Evolutionary conservation across 1,140 invertebrate species (phyloP), one percentile per base, ranked within the genome.

Genomic region (Hycleus cichorii): DNA sequence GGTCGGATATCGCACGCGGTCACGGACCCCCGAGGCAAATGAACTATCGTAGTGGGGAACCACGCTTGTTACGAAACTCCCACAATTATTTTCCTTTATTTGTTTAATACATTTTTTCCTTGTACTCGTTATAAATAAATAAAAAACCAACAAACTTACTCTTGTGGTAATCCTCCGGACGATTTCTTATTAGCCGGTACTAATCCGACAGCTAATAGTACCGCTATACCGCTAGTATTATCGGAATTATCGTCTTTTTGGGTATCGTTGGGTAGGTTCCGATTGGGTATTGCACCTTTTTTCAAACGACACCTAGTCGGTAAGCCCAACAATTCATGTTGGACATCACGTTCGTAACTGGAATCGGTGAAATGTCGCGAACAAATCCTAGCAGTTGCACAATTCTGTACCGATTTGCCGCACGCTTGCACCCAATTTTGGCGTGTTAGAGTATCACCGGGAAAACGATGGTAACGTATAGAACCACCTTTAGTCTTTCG

Each of bases 391-490:
- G 80, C 80, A 8, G 80, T 82, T 40, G 78, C 74, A 61, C 78
- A 78, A 68, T 82, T 82, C 45, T 77, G 71, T 42, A 77, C 71
- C 49, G 66, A 69, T 47, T 78, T 75, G 44, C 78, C 78, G 67
- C 80, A 81, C 7, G 77, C 77, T 59, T 74, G 66, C 32, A 81
- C 71, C 80, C 80, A 81, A 50, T 72, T 71, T 24, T 71, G 65
- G 45, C 80, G 76, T 12, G 79, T 77, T 66, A 74, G 74, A 49
- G 72, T 72, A 69, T 80, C 79, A 49, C 79, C 76, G 6, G 80
- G 80, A 66, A 81, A 81, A 57, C 80, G 76, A 70, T 81, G 80
- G 70, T 81, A 81, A 27, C 78, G 78, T 47, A 81, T 76, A 39
- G 78, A 74, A 49, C 78, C 74, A 27, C 78, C 78, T 54, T 80